Base-by-base conservation (phyloP, 2,888 invertebrate species). In the Nebria salina region DNA sequence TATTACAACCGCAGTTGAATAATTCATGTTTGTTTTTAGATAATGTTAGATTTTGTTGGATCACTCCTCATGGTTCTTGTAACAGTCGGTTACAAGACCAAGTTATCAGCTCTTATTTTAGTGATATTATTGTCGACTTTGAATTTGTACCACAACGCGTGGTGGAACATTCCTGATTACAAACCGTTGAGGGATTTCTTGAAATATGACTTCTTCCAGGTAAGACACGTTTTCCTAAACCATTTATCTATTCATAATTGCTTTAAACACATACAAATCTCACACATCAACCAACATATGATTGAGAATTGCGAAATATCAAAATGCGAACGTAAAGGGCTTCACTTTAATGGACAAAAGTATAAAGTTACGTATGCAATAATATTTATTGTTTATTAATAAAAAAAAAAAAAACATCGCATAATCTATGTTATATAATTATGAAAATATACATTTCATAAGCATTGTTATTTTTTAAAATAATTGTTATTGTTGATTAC, bases 181-280 rank as follows among this genome's bases (percentile, higher is more conserved):
- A 97, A 97, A 87, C 98, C 98, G 78, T 94, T 99, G 85, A 92
- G 99, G 89, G 99, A 99, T 91, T 99, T 99, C 91, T 94, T 99
- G 85, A 99, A 99, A 92, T 99, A 99, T 88, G 99, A 99, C 90
- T 99, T 99, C 92, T 99, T 99, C 95, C 99, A 99, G 94, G 97
- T 97, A 89, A 90, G 87, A 86, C 74, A 73, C 65, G 70, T 80
- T 64, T 34, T 42, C 1, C 2, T 34, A 34, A 1, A 2, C 2
- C 34, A n/a, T 65, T 65, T n/a, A n/a, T 65, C 15, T 65, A 65
- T 65, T n/a, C 15, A 4, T 65, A 65, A 65, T n/a, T 65, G 15
- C 15, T 65, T 65, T 65, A 20, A 20, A 20, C 20, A 20, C 20
- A n/a, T n/a, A 20, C 20, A 20, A 20, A 20, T 20, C 20, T 20